phyloP scores from a whole-genome alignment of 1,140 invertebrate genomes.

The Ceratina australensis region DNA sequence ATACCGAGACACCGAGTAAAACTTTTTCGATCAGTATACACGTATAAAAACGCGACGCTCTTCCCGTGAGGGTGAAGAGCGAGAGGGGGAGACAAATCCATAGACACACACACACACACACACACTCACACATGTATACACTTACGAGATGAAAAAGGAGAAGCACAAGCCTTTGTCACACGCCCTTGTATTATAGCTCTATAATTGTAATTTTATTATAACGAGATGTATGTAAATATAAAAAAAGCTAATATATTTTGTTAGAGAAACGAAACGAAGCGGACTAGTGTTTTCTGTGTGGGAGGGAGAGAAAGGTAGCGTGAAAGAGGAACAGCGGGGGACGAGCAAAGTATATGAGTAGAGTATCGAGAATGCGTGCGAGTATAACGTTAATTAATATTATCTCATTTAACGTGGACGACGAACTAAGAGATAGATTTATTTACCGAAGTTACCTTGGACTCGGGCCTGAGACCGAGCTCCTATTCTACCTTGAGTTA shows the following conservation, averaged over 20 bases:
- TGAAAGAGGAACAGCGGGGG: background rate
- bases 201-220: constrained; percentile 67
- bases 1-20: constrained; percentile 45
- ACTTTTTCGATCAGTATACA: constrained; percentile 20
- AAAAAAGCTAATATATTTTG: constrained; percentile 77
- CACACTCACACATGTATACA: no score
- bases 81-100: background rate
- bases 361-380: constrained; percentile 36
- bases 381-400: constrained; percentile 47
- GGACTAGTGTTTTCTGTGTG: constrained; percentile 34
- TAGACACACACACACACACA: no score
- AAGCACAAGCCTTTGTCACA: constrained; percentile 44
- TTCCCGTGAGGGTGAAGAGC: constrained; percentile 12
- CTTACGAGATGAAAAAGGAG: background rate
- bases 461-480: constrained; percentile 45
- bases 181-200: constrained; percentile 72
- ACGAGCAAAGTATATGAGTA: constrained; percentile 11
- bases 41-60: constrained; percentile 2
- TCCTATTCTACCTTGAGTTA: constrained; percentile 61
- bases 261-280: constrained; percentile 58
- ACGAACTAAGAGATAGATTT: constrained; percentile 25
- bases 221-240: constrained; percentile 71
- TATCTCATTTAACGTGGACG: constrained; percentile 51
- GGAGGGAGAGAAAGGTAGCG: constrained; percentile 29
- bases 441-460: constrained; percentile 59